Percentiles rank a stretch among this genome's conserved stretches.
phyloP scores from a whole-genome alignment of 2,797 vertebrate species.

The Lerista edwardsae region DNA sequence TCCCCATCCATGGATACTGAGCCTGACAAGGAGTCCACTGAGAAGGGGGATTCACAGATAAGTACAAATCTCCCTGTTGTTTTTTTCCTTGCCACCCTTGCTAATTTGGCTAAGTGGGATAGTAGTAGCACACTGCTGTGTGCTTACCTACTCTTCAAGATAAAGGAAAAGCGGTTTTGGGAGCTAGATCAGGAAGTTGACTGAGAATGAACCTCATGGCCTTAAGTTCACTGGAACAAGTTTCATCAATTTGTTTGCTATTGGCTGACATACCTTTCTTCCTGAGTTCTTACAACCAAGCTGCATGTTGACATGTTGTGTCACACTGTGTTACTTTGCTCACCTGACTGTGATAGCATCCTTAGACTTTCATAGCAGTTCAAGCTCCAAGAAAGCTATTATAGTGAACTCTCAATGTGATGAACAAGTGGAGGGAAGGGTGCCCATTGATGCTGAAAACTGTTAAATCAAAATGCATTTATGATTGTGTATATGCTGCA shows the following conservation, averaged over 20 bases:
- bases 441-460: too few relatives aligned
- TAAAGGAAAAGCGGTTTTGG: background rate
- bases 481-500: too few relatives aligned
- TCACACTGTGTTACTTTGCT: background rate
- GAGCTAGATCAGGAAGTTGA: background rate
- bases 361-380: too few relatives aligned
- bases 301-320: background rate
- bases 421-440: too few relatives aligned
- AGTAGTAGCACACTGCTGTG: background rate
- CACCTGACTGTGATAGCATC: background rate
- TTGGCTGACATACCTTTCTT: background rate
- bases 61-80: too few relatives aligned
- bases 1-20: too few relatives aligned
- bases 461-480: too few relatives aligned
- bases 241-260: background rate
- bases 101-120: background rate
- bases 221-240: background rate
- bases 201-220: background rate
- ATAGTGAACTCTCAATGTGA: background rate
- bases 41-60: too few relatives aligned
- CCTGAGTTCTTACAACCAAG: background rate
- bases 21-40: too few relatives aligned
- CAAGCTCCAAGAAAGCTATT: too few relatives aligned
- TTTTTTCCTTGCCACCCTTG: background rate
- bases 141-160: background rate